Percentiles rank a stretch among this genome's conserved stretches.
Evolutionary conservation across 2,888 invertebrate genomes (phyloP).

Genomic region (Phragmatobia fuliginosa): DNA sequence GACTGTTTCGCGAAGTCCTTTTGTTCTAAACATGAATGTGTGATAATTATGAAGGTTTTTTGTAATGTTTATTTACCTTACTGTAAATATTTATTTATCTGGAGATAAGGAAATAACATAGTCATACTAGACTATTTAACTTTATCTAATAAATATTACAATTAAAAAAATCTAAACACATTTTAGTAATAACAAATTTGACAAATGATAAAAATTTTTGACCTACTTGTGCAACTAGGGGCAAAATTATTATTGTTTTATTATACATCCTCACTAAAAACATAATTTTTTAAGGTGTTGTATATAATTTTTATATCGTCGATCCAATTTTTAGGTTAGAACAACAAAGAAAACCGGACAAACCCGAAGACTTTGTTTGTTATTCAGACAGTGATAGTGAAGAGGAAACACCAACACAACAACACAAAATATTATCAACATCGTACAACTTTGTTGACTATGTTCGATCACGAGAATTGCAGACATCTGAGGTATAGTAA

Average conservation of each 20-base stretch:
- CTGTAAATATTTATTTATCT: too few relatives aligned
- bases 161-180: background rate
- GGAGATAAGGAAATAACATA: background rate
- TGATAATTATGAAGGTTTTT: background rate
- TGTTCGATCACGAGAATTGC: conserved; percentile 91
- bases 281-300: background rate
- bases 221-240: background rate
- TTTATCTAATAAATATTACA: background rate
- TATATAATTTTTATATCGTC: background rate
- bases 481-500: conserved; percentile 88
- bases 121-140: background rate
- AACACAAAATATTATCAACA: conserved; percentile 91
- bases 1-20: background rate
- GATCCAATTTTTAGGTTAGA: conserved; percentile 83
- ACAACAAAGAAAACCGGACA: conserved; percentile 93
- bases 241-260: too few relatives aligned
- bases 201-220: background rate
- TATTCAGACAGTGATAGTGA: conserved; percentile 96
- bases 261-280: background rate
- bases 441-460: conserved; percentile 96
- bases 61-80: background rate
- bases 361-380: conserved; percentile 95
- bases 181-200: background rate
- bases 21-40: background rate
- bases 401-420: conserved; percentile 91